Conservation (phyloP, 2,113 vertebrate genomes). For the Protobothrops flavoviridis region DNA sequence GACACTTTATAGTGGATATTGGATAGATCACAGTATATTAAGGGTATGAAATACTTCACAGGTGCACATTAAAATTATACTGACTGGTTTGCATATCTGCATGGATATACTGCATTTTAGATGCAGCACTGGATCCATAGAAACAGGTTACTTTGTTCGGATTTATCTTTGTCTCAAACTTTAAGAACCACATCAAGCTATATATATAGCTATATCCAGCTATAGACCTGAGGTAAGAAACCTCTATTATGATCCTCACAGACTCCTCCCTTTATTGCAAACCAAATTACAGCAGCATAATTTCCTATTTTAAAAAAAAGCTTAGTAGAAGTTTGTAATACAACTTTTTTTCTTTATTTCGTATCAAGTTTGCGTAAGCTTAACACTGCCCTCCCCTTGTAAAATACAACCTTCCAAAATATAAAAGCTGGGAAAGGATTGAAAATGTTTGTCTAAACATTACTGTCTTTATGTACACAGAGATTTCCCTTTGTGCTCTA, state of each 20-base stretch:
- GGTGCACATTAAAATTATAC: neutral
- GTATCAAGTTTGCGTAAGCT: neutral
- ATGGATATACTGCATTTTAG: neutral
- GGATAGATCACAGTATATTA: neutral
- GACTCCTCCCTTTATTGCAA: neutral
- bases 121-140: neutral
- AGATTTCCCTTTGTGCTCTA: neutral
- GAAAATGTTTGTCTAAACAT: neutral
- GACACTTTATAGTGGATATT: neutral
- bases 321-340: neutral
- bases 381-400: neutral
- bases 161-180: neutral
- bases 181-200: neutral
- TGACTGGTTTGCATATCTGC: neutral
- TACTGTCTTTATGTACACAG: neutral
- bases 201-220: neutral
- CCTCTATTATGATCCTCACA: neutral
- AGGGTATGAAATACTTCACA: neutral
- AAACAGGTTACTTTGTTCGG: neutral
- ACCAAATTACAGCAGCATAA: neutral
- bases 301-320: neutral
- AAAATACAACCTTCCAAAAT: neutral
- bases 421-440: neutral
- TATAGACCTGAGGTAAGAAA: neutral
- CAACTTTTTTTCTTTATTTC: neutral